phyloP scores from a whole-genome alignment of 2,113 vertebrate species.

The Calidris pygmaea region DNA sequence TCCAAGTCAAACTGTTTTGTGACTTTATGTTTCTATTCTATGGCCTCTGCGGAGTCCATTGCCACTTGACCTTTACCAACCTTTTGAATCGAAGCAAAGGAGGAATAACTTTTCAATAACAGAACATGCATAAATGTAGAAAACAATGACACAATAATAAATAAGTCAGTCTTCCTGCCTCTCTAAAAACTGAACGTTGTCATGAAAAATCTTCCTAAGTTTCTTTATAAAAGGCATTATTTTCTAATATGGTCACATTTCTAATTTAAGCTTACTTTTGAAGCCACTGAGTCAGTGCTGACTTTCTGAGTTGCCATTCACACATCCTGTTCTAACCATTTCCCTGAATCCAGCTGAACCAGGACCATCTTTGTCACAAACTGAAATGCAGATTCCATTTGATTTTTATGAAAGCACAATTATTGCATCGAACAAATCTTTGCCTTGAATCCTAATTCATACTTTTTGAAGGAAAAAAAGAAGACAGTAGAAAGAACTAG shows the following conservation, averaged over 20 bases:
- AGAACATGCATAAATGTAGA: background rate
- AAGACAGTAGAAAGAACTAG: background rate
- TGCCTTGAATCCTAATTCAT: background rate
- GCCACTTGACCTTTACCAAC: background rate
- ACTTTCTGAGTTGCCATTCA: background rate
- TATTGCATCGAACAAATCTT: background rate
- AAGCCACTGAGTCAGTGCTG: background rate
- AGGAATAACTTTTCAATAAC: background rate
- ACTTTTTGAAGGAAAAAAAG: background rate
- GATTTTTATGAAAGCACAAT: background rate
- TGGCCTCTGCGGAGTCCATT: background rate
- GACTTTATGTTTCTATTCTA: background rate
- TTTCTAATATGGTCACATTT: background rate
- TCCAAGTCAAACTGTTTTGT: background rate
- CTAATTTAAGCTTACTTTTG: background rate
- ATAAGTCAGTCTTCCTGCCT: background rate
- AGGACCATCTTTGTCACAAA: background rate
- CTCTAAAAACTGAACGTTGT: background rate
- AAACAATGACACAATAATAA: background rate
- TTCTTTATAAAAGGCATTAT: background rate
- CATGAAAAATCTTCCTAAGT: background rate
- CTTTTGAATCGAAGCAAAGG: background rate
- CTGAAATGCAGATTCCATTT: background rate
- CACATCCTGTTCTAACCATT: background rate
- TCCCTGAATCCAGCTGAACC: background rate